Evolutionary conservation across 1,140 invertebrate genomes (phyloP).

Genomic region (Augochlora pura): DNA sequence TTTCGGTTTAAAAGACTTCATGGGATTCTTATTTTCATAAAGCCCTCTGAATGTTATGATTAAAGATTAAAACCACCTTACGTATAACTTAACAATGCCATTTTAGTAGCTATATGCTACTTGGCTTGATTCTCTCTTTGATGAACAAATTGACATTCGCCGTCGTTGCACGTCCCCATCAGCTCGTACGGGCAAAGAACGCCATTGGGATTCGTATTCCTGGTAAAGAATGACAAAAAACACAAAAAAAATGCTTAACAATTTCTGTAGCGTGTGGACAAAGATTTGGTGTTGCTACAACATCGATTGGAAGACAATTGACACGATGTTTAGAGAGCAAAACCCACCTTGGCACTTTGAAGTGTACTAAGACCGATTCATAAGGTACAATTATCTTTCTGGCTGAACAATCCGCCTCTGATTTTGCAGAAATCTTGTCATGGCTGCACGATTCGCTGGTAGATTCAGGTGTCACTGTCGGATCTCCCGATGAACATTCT

Average conservation of each 20-base stretch:
- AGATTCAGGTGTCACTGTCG: neutral
- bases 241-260: conserved; percentile 67
- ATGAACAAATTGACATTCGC: conserved; percentile 75
- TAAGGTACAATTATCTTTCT: conserved; percentile 63
- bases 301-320: neutral
- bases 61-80: conserved; percentile 77
- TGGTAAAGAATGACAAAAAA: conserved; percentile 69
- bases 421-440: neutral
- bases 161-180: conserved; percentile 77
- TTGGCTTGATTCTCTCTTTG: conserved; percentile 64
- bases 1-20: conserved; percentile 23
- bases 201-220: conserved; percentile 71
- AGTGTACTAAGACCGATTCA: conserved; percentile 72
- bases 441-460: neutral
- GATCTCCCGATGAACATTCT: neutral
- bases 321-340: conserved; percentile 17
- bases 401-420: neutral
- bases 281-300: neutral
- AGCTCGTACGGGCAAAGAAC: conserved; percentile 78
- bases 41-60: conserved; percentile 39
- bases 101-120: conserved; percentile 63
- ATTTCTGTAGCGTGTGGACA: conserved; percentile 27
- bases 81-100: conserved; percentile 68
- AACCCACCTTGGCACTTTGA: conserved; percentile 73
- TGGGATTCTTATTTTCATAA: conserved; percentile 24